phyloP scores from a whole-genome alignment of 2,113 vertebrate species.

The Heloderma charlesbogerti region DNA sequence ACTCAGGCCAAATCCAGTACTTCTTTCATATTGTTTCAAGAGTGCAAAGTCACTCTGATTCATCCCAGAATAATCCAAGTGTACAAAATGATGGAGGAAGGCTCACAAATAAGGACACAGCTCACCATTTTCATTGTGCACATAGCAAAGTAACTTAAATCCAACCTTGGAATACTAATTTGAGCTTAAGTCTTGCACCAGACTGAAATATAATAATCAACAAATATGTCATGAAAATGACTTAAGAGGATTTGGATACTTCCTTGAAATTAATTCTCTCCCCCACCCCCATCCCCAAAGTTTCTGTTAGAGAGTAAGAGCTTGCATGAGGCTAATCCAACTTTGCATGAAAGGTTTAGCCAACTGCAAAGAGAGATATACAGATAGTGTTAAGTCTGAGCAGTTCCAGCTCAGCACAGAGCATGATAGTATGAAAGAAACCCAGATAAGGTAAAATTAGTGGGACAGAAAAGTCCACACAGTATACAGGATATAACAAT shows the following conservation, averaged over 20 bases:
- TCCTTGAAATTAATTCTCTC: slow-evolving; percentile 30
- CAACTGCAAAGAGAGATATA: background rate
- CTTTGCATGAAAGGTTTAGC: slow-evolving; percentile 7
- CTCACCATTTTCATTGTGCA: slow-evolving; percentile 25
- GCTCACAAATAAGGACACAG: background rate
- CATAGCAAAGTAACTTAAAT: slow-evolving; percentile 35
- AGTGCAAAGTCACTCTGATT: background rate
- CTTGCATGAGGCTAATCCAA: background rate
- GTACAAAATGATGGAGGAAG: background rate
- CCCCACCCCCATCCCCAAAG: background rate
- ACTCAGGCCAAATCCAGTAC: too few relatives aligned
- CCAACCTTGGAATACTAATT: slow-evolving; percentile 23
- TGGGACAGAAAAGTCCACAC: background rate
- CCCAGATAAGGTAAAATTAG: background rate
- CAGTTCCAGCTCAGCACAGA: background rate
- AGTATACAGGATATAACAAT: background rate
- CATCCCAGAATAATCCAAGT: background rate
- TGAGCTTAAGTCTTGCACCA: slow-evolving; percentile 37
- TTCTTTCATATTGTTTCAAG: too few relatives aligned
- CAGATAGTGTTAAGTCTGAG: slow-evolving; percentile 14
- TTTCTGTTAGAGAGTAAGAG: slow-evolving; percentile 27
- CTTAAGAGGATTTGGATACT: slow-evolving; percentile 11
- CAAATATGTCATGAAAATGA: slow-evolving; percentile 2
- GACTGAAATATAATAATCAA: slow-evolving; percentile 31
- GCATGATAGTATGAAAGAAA: background rate